Conservation (phyloP, 2,888 invertebrate species). For the Nematopogon swammerdamellus region DNA sequence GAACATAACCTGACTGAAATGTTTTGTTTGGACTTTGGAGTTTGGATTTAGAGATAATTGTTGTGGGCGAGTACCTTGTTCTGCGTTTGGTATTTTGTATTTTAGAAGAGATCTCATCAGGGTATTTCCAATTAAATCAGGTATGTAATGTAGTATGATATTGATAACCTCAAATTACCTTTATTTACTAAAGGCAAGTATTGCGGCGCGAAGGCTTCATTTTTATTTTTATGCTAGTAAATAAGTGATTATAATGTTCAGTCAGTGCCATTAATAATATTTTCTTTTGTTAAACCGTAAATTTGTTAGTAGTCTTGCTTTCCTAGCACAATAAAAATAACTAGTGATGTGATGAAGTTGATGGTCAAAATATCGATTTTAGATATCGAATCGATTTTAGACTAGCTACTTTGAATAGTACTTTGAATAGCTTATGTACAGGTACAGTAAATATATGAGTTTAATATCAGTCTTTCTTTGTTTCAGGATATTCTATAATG, state of each 20-base stretch:
- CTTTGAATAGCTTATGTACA: background rate
- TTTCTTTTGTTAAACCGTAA: background rate
- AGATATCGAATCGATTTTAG: background rate
- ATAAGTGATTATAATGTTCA: background rate
- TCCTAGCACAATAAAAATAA: background rate
- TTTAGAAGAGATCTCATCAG: constrained; percentile 1
- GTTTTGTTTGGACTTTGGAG: background rate
- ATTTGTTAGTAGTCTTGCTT: background rate
- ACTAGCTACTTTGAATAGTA: background rate
- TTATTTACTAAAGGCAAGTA: background rate
- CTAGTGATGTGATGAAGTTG: background rate
- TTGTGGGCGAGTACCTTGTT: background rate
- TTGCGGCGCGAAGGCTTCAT: background rate
- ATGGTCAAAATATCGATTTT: background rate
- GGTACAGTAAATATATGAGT: background rate
- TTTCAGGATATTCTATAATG: constrained; percentile 5
- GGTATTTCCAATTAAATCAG: background rate
- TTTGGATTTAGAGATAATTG: background rate
- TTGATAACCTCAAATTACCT: background rate
- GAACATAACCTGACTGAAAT: background rate
- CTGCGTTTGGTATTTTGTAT: constrained; percentile 1
- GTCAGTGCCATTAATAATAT: background rate
- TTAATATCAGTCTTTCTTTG: background rate
- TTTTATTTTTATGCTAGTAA: background rate
- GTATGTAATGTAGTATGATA: background rate